Evolutionary conservation across 2,113 vertebrate genomes (phyloP).

Genomic region (Globicephala melas): DNA sequence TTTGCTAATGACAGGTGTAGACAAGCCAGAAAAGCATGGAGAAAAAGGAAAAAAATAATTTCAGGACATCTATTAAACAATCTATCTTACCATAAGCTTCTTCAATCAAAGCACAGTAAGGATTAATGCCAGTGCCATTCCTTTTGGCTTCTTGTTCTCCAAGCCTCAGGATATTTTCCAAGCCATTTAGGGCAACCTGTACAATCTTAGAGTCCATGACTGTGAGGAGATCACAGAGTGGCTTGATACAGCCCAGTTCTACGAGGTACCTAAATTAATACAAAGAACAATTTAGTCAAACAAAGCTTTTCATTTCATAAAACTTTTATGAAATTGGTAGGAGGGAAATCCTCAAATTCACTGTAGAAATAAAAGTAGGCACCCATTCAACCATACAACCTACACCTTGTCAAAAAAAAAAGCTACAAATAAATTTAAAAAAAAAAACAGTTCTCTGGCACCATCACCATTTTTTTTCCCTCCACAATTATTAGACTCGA

Average conservation of each 20-base stretch:
- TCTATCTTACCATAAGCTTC: conserved; percentile 93
- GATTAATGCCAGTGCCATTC: conserved; percentile 92
- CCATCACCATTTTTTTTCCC: neutral
- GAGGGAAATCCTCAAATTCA: neutral
- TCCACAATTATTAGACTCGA: neutral
- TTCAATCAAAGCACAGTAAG: conserved; percentile 96
- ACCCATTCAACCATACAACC: neutral
- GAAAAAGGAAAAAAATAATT: neutral
- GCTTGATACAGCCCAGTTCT: conserved; percentile 96
- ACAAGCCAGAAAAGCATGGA: neutral
- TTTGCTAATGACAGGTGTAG: neutral
- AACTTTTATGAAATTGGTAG: neutral
- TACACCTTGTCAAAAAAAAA: neutral
- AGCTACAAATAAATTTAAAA: neutral
- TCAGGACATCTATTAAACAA: neutral
- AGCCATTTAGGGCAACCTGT: conserved; percentile 95
- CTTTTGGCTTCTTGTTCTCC: conserved; percentile 97
- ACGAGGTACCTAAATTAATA: conserved; percentile 91
- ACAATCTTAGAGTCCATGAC: conserved; percentile 99
- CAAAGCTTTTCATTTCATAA: conserved; percentile 17
- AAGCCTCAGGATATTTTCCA: conserved; percentile 96
- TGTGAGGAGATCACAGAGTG: conserved; percentile 96
- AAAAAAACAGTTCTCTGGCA: neutral
- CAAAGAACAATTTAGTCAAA: conserved; percentile 26
- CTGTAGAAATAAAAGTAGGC: neutral